These are phyloP conservation scores for Octomys mimax DNA, from an alignment of 2,797 vertebrate genomes.

Conservation along the genomic window DNA sequence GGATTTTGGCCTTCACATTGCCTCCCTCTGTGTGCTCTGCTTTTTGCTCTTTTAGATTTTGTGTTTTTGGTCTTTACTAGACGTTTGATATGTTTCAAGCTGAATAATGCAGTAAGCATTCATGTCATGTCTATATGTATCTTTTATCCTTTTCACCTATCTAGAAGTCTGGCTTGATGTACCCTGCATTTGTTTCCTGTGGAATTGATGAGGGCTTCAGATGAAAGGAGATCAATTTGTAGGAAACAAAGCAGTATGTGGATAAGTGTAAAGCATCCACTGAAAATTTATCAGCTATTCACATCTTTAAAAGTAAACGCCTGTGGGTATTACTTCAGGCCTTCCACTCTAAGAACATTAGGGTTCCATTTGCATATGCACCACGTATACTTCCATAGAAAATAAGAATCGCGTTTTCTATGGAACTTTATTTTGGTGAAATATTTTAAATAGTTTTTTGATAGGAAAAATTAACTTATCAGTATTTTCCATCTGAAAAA, in stretches of 20 bases:
- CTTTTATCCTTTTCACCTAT: neutral
- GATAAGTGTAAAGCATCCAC: neutral
- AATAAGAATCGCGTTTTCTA: slow-evolving; percentile 30
- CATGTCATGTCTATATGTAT: neutral
- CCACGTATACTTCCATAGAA: neutral
- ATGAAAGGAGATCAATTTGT: neutral
- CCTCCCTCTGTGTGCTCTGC: neutral
- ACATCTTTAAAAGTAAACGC: neutral
- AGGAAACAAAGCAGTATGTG: neutral
- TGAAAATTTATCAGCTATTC: neutral
- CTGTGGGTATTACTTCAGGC: neutral
- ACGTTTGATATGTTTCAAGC: neutral
- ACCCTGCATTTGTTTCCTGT: neutral
- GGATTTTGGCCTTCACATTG: neutral
- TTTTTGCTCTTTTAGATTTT: neutral
- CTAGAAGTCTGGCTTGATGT: neutral
- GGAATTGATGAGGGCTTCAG: neutral
- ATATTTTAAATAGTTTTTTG: slow-evolving; percentile 44
- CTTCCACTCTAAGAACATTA: neutral
- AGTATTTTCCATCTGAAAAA: slow-evolving; percentile 34
- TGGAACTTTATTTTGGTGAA: slow-evolving; percentile 18
- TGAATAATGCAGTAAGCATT: neutral
- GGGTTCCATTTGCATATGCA: neutral
- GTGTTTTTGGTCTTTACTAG: neutral
- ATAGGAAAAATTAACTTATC: slow-evolving; percentile 59